Evolutionary conservation across 2,888 invertebrate species (phyloP), one percentile per base, ranked within the genome.

Genomic region (Ceramica pisi): DNA sequence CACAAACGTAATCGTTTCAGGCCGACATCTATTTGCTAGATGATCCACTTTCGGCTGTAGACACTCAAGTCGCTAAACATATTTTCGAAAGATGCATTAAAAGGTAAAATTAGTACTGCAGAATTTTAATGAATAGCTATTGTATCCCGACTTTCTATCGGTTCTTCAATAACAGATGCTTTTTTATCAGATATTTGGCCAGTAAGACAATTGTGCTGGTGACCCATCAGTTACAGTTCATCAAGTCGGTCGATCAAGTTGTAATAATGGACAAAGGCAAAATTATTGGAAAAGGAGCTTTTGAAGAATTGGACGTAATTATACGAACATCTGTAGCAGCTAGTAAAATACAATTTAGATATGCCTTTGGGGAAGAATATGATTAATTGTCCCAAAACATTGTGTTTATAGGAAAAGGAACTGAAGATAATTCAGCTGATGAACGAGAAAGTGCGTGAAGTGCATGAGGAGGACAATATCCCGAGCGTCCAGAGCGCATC

Each of bases 221-320:
- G 6, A 98, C 98, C 0, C 98, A 99, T 94, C 98, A 98, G 90
- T 92, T 98, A 64, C 98, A 98, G 90, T 98, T 98, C 83, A 94
- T 98, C 12, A 97, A 97, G 84, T 95, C 96, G 51, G 97, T 97
- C 2, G 97, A 98, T 89, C 97, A 96, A 71, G 96, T 96, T 21
- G 89, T 96, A 1, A 92, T 96, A 19, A 91, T 96, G 94, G 91
- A 94, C 16, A 94, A 94, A 71, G 94, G 95, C 44, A 90, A 86
- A 68, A 88, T 95, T 23, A 79, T 94, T 12, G 94, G 92, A 6
- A 88, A 92, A 74, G 95, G 95, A 67, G 88, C 87, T 35, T 95
- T 94, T 75, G 90, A 92, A 56, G 91, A 93, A 8, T 87, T 96
- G 41, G 90, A 92, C 60, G 95, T 95, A 92, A 92, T 59, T 83